Conservation (phyloP, 2,113 vertebrate species). For the Suricata suricatta region DNA sequence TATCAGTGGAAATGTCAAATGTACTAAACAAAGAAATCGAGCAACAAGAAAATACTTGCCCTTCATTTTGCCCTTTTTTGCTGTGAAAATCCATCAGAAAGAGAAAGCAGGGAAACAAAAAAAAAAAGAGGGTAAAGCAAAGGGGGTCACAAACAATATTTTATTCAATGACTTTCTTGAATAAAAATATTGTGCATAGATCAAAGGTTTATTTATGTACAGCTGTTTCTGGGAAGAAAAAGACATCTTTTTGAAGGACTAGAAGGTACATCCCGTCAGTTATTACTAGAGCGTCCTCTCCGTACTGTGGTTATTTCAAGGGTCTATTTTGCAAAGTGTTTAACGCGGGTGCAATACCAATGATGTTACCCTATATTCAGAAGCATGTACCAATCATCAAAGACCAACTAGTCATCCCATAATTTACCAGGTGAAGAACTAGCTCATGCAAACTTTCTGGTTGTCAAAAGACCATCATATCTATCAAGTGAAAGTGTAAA, state of each 20-base stretch:
- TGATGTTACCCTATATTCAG: slow-evolving; percentile 27
- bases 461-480: slow-evolving; percentile 72
- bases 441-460: slow-evolving; percentile 62
- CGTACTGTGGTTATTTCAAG: slow-evolving; percentile 83
- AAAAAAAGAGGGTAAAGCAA: slow-evolving; percentile 90
- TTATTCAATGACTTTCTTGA: slow-evolving; percentile 91
- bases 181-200: slow-evolving; percentile 92
- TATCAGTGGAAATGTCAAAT: slow-evolving; percentile 80
- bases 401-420: slow-evolving; percentile 37
- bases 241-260: slow-evolving; percentile 82
- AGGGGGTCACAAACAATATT: slow-evolving; percentile 91
- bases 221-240: slow-evolving; percentile 82
- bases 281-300: slow-evolving; percentile 77
- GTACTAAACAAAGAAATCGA: slow-evolving; percentile 85
- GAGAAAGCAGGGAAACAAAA: slow-evolving; percentile 91
- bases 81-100: slow-evolving; percentile 88
- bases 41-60: slow-evolving; percentile 93
- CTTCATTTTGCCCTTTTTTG: slow-evolving; percentile 86
- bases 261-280: slow-evolving; percentile 68
- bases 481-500: background rate
- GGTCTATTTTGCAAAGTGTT: slow-evolving; percentile 75
- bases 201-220: slow-evolving; percentile 86
- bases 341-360: background rate
- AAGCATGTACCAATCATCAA: slow-evolving; percentile 55
- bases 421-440: slow-evolving; percentile 42